Evolutionary conservation across 1,140 invertebrate species (phyloP), one percentile per base, ranked within the genome.

Genomic region (Trichogramma pretiosum): DNA sequence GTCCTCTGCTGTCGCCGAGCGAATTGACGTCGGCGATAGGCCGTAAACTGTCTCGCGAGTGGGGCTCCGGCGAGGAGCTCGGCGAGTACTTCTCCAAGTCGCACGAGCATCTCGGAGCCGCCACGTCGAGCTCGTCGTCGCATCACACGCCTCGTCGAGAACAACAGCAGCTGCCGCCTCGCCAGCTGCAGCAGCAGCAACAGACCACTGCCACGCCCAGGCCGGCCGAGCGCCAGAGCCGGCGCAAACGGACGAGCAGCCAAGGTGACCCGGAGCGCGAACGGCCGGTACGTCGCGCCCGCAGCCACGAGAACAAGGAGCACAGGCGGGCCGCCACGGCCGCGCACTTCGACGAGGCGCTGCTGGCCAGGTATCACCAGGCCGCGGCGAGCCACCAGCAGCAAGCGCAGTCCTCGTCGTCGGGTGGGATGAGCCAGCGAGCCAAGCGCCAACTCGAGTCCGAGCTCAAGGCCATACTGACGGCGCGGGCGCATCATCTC

Each of bases 401-500:
- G 19, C 60, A 60, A 22, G 64, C 60, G 5, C 65, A 68, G 35
- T 68, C 67, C 2, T 63, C 67, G 3, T 60, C 71, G n/a, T 66
- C 66, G 16, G 65, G 64, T 19, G 56, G 55, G 14, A 22, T 14
- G 1, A 51, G 19, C 38, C 16, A 51, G 26, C 49, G 32, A 17
- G 17, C 42, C 1, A 51, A 51, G 17, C 44, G 28, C 3, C 68
- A 71, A 42, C 59, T 72, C 26, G 68, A 72, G 34, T 72, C 70
- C 5, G 70, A 71, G 42, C 51, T 72, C 16, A 72, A 72, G 53
- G 70, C 68, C 5, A 70, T 71, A 40, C 54, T 72, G 48, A 72
- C 63, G 32, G 70, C 70, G 40, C 62, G 70, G 38, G 68, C 67
- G n/a, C 70, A 72, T 46, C 70, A 72, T 39, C 65, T 68, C 28